Conservation (phyloP, 2,113 vertebrate genomes). For the Stercorarius parasiticus region DNA sequence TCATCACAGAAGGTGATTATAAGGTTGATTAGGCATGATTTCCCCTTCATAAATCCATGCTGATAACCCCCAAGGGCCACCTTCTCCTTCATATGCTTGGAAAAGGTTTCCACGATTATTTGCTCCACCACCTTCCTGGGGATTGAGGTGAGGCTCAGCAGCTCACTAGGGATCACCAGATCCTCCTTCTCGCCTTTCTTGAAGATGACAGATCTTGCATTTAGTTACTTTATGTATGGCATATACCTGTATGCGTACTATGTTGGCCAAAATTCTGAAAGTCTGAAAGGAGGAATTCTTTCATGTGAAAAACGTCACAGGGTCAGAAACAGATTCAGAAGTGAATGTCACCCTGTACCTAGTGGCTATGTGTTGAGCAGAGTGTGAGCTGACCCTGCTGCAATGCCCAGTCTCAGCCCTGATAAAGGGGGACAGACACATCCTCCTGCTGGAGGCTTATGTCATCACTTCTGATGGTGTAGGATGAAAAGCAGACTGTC, state of each 20-base stretch:
- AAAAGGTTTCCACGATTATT: background rate
- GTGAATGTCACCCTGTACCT: background rate
- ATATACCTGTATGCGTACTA: background rate
- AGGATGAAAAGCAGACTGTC: background rate
- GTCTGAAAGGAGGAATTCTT: background rate
- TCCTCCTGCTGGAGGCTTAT: background rate
- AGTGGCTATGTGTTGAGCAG: background rate
- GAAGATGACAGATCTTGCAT: background rate
- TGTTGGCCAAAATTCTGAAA: background rate
- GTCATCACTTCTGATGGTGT: background rate
- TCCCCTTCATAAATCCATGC: background rate
- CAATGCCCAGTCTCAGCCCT: background rate
- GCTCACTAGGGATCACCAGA: background rate
- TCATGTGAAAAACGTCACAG: background rate
- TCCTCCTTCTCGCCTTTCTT: background rate
- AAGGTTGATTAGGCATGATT: background rate
- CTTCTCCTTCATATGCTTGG: background rate
- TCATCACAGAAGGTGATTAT: background rate
- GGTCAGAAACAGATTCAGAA: background rate
- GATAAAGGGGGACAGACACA: background rate
- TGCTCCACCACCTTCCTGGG: background rate
- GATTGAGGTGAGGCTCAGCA: background rate
- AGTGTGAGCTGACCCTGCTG: rapidly evolving
- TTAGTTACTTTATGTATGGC: background rate
- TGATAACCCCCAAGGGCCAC: background rate